Percentiles rank a stretch among this genome's conserved stretches.
Evolutionary conservation across 2,888 invertebrate species (phyloP).

Genomic region (Ectropis crepuscularia): DNA sequence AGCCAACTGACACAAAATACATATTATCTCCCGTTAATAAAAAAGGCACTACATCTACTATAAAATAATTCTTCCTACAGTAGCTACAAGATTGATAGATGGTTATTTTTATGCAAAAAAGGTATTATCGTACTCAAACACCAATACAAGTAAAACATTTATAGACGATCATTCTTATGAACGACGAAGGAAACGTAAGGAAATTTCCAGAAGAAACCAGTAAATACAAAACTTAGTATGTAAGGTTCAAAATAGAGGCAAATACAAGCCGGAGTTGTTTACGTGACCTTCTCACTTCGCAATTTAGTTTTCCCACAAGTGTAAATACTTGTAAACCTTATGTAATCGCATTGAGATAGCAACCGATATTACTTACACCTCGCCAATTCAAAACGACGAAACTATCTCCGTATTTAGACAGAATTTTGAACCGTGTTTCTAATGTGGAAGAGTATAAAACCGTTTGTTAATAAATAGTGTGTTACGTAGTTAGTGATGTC

Average conservation of each 20-base stretch:
- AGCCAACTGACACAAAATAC: too few species aligned
- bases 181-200: too few species aligned
- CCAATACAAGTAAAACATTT: too few species aligned
- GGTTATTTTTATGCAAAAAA: too few species aligned
- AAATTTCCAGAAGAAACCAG: too few species aligned
- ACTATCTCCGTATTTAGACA: not conserved
- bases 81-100: too few species aligned
- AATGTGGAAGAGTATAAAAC: not conserved
- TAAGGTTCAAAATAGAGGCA: not conserved
- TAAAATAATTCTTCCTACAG: too few species aligned
- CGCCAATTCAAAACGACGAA: not conserved
- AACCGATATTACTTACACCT: conserved; percentile 29
- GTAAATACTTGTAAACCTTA: conserved; percentile 26
- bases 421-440: not conserved
- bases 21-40: too few species aligned
- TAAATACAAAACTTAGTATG: conserved; percentile 2
- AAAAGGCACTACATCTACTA: too few species aligned
- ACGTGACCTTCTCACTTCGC: conserved; percentile 8
- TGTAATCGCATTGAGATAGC: conserved; percentile 31
- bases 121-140: too few species aligned
- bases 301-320: conserved; percentile 13
- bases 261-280: not conserved
- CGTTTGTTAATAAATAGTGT: not conserved
- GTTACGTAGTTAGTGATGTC: conserved; percentile 37
- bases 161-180: too few species aligned